These are phyloP conservation scores for Hybognathus amarus DNA, from an alignment of 2,797 vertebrate species.

Conservation along the genomic window DNA sequence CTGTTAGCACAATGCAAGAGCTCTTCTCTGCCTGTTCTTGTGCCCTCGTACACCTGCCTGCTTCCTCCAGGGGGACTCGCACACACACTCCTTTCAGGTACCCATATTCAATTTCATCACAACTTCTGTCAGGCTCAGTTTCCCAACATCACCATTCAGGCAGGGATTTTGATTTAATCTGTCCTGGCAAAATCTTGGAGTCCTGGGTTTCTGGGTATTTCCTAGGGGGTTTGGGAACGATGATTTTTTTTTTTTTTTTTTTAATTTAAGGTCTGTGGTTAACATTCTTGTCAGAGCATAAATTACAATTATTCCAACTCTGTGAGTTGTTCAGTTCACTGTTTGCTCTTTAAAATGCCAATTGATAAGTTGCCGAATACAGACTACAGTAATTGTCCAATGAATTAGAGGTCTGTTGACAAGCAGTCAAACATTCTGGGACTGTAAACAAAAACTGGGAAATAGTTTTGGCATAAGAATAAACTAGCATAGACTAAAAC, in stretches of 20 bases:
- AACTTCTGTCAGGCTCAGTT: too few relatives aligned
- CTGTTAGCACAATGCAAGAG: slow-evolving; percentile 71
- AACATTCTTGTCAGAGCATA: neutral
- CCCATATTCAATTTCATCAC: neutral
- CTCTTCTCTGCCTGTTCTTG: slow-evolving; percentile 74
- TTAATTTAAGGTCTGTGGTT: neutral
- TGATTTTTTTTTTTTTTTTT: neutral
- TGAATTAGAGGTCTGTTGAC: neutral
- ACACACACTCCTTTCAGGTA: slow-evolving; percentile 71
- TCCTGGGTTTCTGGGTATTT: slow-evolving; percentile 11
- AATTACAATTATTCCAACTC: neutral
- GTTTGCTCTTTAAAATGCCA: neutral
- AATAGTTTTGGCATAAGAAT: neutral
- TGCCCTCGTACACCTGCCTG: slow-evolving; percentile 76
- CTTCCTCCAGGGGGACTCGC: slow-evolving; percentile 70
- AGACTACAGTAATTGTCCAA: neutral
- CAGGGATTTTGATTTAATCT: neutral
- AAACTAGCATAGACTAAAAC: neutral
- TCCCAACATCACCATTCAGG: neutral
- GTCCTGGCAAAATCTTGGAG: neutral
- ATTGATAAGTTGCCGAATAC: neutral
- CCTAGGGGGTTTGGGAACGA: neutral
- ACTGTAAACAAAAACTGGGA: neutral
- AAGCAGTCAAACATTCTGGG: neutral
- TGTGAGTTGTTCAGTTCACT: neutral